Conservation (phyloP, 1,140 invertebrate species). For the Drosophila tani region DNA sequence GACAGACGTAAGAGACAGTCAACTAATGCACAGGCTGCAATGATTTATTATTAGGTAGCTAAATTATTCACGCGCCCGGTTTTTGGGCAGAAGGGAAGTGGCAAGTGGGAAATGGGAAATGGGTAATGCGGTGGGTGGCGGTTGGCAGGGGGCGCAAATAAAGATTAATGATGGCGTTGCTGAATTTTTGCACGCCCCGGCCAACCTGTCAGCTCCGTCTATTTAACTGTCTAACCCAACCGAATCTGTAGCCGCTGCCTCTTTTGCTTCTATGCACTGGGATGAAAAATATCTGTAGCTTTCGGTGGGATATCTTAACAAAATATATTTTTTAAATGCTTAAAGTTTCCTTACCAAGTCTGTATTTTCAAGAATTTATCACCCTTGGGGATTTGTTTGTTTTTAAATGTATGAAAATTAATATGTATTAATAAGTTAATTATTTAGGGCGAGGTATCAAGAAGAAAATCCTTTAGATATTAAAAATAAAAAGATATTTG, state of each 20-base stretch:
- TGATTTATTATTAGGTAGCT: constrained; percentile 83
- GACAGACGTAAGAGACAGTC: constrained; percentile 44
- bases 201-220: constrained; percentile 72
- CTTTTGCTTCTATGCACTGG: not conserved
- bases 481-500: no score
- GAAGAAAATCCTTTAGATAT: no score
- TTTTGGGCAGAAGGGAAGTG: constrained; percentile 2
- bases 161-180: constrained; percentile 80
- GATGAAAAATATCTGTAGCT: not conserved
- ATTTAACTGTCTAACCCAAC: constrained; percentile 74
- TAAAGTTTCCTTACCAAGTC: no score
- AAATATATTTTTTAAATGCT: no score
- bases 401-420: no score
- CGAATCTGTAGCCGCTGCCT: not conserved
- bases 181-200: constrained; percentile 75
- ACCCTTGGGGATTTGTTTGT: no score
- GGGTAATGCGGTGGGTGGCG: not conserved
- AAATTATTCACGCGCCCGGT: constrained; percentile 77
- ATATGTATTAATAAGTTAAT: no score
- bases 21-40: constrained; percentile 71
- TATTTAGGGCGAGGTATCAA: no score
- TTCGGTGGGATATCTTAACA: not conserved
- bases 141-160: constrained; percentile 56
- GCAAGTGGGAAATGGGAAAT: constrained; percentile 1
- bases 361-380: no score